These are phyloP conservation scores for Otocyon megalotis DNA, from an alignment of 2,113 vertebrate species.

Conservation along the genomic window DNA sequence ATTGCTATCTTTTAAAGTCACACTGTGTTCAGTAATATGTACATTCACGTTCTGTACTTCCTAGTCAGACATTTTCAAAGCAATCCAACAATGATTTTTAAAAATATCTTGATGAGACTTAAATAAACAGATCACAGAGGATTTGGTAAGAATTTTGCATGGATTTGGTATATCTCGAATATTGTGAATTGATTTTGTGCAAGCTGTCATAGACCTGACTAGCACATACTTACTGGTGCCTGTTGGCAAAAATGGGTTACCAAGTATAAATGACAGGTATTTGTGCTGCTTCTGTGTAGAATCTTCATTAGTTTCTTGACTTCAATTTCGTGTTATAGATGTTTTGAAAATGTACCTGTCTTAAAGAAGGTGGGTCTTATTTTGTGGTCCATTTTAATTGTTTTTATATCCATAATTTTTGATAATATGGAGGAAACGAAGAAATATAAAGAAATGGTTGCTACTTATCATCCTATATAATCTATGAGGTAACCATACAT, in stretches of 20 bases:
- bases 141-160: background rate
- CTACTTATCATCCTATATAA: background rate
- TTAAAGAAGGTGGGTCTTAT: background rate
- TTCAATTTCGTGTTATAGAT: background rate
- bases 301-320: background rate
- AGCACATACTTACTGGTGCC: background rate
- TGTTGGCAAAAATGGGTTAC: background rate
- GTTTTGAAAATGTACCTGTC: background rate
- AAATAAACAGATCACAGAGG: background rate
- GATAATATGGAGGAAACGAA: background rate
- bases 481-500: background rate
- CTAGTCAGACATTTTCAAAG: background rate
- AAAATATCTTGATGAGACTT: background rate
- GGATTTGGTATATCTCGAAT: background rate
- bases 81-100: background rate
- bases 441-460: background rate
- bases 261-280: background rate
- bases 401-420: background rate
- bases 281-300: background rate
- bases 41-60: background rate
- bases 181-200: background rate
- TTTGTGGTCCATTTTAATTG: slow-evolving; percentile 17
- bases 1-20: background rate
- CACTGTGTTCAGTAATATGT: background rate
- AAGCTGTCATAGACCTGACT: background rate